phyloP scores from a whole-genome alignment of 2,113 vertebrate genomes.

The Zapornia atra region DNA sequence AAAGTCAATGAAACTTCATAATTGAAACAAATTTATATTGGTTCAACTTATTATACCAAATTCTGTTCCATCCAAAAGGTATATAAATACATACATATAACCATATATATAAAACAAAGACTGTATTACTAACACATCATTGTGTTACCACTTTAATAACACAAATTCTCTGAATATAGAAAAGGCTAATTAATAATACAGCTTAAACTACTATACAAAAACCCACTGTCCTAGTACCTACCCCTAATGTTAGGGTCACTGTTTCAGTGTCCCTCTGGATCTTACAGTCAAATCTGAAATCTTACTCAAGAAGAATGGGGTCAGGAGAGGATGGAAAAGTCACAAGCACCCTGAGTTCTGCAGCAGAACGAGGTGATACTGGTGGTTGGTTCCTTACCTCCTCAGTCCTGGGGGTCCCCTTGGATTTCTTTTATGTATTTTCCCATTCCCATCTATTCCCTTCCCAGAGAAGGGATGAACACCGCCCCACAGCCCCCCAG shows the following conservation, averaged over 20 bases:
- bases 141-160: neutral
- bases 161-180: neutral
- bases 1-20: neutral
- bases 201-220: neutral
- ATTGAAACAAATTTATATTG: neutral
- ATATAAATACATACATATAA: neutral
- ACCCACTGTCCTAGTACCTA: fast-evolving
- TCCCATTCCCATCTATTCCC: neutral
- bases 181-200: neutral
- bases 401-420: neutral
- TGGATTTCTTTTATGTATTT: neutral
- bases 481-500: fast-evolving
- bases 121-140: neutral
- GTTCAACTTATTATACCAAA: neutral
- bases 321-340: neutral
- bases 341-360: neutral
- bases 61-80: neutral
- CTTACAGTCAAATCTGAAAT: neutral
- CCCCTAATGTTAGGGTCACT: neutral
- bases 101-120: neutral
- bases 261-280: neutral
- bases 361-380: neutral
- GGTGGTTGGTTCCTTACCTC: neutral
- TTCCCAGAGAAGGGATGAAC: neutral
- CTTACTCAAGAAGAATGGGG: neutral